phyloP scores from a whole-genome alignment of 2,113 vertebrate species.

The Ceyx melanurus region DNA sequence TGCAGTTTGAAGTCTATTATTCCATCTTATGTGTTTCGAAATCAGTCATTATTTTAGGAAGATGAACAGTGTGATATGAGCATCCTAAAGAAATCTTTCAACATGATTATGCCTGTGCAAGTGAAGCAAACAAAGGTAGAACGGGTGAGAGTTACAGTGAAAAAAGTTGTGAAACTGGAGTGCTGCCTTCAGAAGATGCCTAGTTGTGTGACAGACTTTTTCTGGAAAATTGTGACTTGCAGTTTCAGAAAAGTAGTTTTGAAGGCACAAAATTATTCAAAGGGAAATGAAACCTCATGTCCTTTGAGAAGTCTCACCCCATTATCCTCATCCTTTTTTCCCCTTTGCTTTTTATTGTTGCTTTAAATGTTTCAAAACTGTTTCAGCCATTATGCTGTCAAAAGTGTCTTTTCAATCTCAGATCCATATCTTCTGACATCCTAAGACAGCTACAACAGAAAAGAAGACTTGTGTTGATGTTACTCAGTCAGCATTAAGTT shows the following conservation, averaged over 20 bases:
- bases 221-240: conserved; percentile 9
- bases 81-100: background rate
- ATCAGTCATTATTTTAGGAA: background rate
- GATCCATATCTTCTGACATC: conserved; percentile 53
- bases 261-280: conserved; percentile 3
- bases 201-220: background rate
- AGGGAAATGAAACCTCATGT: conserved; percentile 14
- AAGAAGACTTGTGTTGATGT: conserved; percentile 42
- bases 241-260: background rate
- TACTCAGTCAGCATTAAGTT: conserved; percentile 56
- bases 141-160: background rate
- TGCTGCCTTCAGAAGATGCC: background rate
- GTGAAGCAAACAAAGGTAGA: background rate
- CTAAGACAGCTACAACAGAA: conserved; percentile 41
- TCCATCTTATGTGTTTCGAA: conserved; percentile 15
- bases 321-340: conserved; percentile 23
- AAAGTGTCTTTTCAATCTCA: conserved; percentile 52
- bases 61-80: background rate
- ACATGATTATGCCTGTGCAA: background rate
- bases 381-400: conserved; percentile 63
- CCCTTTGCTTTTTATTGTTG: conserved; percentile 33
- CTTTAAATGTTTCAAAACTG: conserved; percentile 71
- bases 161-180: background rate
- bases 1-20: background rate
- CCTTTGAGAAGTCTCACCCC: conserved; percentile 31